These are phyloP conservation scores for Hofmannophila pseudospretella DNA, from an alignment of 2,888 invertebrate genomes.

Conservation along the genomic window DNA sequence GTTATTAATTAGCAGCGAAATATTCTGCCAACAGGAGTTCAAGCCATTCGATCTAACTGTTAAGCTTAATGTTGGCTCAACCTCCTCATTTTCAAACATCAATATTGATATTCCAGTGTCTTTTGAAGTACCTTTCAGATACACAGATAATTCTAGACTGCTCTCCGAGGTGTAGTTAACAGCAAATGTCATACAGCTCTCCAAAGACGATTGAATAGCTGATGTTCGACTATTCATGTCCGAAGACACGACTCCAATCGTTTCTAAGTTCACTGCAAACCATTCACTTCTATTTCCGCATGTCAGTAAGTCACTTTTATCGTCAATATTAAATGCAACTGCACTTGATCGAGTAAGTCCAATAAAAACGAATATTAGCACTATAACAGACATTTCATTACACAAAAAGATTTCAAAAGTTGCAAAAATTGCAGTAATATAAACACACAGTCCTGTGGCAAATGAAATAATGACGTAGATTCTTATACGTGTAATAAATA, in stretches of 20 bases:
- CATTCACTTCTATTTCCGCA: neutral
- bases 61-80: constrained; percentile 10
- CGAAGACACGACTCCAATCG: neutral
- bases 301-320: neutral
- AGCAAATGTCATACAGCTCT: constrained; percentile 26
- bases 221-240: neutral
- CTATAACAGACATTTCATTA: no score
- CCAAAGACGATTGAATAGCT: constrained; percentile 14
- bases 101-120: constrained; percentile 21
- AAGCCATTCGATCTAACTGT: constrained; percentile 17
- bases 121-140: constrained; percentile 15
- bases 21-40: constrained; percentile 21
- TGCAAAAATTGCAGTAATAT: no score
- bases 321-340: no score
- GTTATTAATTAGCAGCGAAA: constrained; percentile 17
- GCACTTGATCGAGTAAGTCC: no score
- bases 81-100: constrained; percentile 19
- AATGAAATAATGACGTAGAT: no score
- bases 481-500: no score
- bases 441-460: no score
- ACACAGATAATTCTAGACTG: constrained; percentile 22
- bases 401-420: no score
- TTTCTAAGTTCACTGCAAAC: neutral
- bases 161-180: constrained; percentile 19
- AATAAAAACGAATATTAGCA: no score